Base-by-base conservation (phyloP, 1,140 invertebrate species). In the Heterodera carotae region DNA sequence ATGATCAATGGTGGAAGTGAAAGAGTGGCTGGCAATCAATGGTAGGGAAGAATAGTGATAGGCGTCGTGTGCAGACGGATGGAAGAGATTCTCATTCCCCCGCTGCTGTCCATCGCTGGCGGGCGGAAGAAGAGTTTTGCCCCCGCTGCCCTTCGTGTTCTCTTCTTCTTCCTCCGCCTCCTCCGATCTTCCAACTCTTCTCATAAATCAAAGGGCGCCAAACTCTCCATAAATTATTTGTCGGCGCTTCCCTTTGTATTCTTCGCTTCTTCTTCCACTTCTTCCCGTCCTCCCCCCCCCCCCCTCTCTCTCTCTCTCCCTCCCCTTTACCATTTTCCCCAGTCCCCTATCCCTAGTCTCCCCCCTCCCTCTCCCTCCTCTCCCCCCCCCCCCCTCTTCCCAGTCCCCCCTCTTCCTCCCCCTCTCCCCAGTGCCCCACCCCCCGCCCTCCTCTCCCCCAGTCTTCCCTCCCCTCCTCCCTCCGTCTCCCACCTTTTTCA, bases 181-280 rank as follows among this genome's bases (percentile, higher is more conserved):
- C 48, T 53, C 48, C 48, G 48, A 15, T 53, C 48, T 12, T 53
- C 12, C 48, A 53, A 53, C 48, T 22, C 48, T 53, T 53, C 48
- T 53, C 62, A 66, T 66, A 66, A 66, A 66, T 66, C 62, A 66
- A 34, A 34, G 33, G 62, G 62, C 62, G 62, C 62, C 62, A 66
- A 66, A 66, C 27, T 53, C 62, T 66, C 62, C 62, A 66, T 66
- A 66, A 66, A 66, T 66, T 66, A 18, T 53, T 10, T 53, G 62
- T 66, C 62, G 62, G 62, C 62, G 62, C 48, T 53, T 53, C 48
- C 22, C 62, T 66, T 66, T 66, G 62, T 66, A 25, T n/a, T 34
- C n/a, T 34, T 31, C 15, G 27, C 62, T 31, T 31, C 29, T n/a
- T n/a, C 59, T 62, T 25, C 59, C 59, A 29, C 29, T 25, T n/a